Base-by-base conservation (phyloP, 1,140 invertebrate genomes). In the Uloborus diversus region DNA sequence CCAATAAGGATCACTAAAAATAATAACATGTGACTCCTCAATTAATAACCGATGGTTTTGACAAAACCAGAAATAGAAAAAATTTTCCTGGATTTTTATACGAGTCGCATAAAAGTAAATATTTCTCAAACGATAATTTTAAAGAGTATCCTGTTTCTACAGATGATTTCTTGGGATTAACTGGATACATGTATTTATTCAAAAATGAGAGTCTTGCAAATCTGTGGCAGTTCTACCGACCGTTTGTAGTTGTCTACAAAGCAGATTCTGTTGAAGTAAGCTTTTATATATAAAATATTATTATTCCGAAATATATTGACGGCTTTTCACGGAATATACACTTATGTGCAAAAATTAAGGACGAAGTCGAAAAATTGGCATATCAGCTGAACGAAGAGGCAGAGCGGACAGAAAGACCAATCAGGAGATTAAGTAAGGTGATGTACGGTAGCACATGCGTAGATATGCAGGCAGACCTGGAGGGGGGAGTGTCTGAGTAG, bases 261-360 rank as follows among this genome's bases (percentile, higher is more conserved):
- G 79, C 82, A 7, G 82, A 83, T 42, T 73, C 64, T 13, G 81
- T 81, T 14, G 82, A 83, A 68, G 88, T 42, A 17, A 42, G 37
- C n/a, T n/a, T n/a, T n/a, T n/a, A n/a, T n/a, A n/a, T n/a, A n/a
- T n/a, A n/a, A n/a, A n/a, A n/a, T n/a, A n/a, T n/a, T n/a, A n/a
- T n/a, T n/a, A n/a, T n/a, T n/a, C n/a, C n/a, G n/a, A n/a, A n/a
- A n/a, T n/a, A n/a, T n/a, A n/a, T n/a, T n/a, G n/a, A n/a, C n/a
- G n/a, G n/a, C n/a, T n/a, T n/a, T n/a, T n/a, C n/a, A n/a, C n/a
- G n/a, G n/a, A n/a, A n/a, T n/a, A n/a, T n/a, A n/a, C n/a, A n/a
- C n/a, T n/a, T n/a, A n/a, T n/a, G n/a, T n/a, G n/a, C n/a, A n/a
- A n/a, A n/a, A n/a, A n/a, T n/a, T n/a, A n/a, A n/a, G n/a, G n/a